Base-by-base conservation (phyloP, 2,888 invertebrate genomes). In the Aelia acuminata region DNA sequence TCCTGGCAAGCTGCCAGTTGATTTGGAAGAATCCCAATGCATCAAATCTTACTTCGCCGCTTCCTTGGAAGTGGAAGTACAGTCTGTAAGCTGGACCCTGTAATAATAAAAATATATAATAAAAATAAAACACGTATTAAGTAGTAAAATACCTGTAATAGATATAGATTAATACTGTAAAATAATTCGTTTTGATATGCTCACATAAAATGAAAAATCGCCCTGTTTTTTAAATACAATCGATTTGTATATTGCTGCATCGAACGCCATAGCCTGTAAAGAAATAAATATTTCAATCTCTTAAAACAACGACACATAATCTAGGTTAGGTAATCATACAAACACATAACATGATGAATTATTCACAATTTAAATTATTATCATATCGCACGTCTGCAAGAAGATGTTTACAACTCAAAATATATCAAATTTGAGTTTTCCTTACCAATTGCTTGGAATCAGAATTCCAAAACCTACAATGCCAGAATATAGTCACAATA, bases 1-100 rank as follows among this genome's bases (percentile, higher is more conserved):
- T 80, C n/a, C 43, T 43, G 80, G 80, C 80, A 13, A 80, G 43
- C 22, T 80, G 80, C 80, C 80, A 80, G 80, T 80, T 43, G 20
- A 80, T 80, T 39, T 80, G 39, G 80, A 80, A 80, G 43, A 80
- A 80, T 80, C 80, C 80, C 80, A 80, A n/a, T 5, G 43, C 80
- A 47, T 47, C 43, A 47, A 80, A 80, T 0, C 43, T 43, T 11
- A 80, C 43, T 0, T 5, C 39, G 15, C 80, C 13, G 11, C 43
- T 80, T 22, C 43, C n/a, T 43, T 43, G n/a, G 43, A 43, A 80
- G 43, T 80, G 80, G 80, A 80, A 80, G 80, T 80, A 80, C 80
- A 80, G 43, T 43, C 43, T 80, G 5, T 80, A 80, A n/a, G 43
- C 43, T 43, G 80, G 43, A 22, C 80, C 43, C 80, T 80, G 80